These are phyloP conservation scores for Meda fulgida DNA, from an alignment of 2,797 vertebrate species.

Conservation along the genomic window DNA sequence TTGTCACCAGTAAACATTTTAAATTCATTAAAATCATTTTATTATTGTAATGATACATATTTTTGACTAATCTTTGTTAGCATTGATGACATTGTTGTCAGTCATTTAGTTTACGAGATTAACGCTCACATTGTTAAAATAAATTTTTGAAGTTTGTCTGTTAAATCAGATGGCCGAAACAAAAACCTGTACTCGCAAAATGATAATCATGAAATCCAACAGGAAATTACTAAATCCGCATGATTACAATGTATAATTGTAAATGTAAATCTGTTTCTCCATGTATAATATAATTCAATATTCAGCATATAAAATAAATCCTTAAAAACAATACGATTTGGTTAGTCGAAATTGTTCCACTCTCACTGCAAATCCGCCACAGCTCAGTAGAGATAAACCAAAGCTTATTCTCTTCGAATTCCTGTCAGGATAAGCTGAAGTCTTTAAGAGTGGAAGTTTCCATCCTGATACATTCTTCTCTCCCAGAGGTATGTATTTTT, in stretches of 20 bases:
- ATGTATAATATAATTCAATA: neutral
- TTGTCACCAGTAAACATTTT: neutral
- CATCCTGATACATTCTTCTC: conserved; percentile 36
- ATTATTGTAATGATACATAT: neutral
- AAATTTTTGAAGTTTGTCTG: neutral
- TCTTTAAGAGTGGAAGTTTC: conserved; percentile 38
- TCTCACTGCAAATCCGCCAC: conserved; percentile 39
- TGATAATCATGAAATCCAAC: neutral
- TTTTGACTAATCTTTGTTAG: neutral
- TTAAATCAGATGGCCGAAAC: neutral
- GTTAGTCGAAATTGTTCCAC: neutral
- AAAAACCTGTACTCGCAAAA: neutral
- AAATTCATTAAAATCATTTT: neutral
- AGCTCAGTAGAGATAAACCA: conserved; percentile 44
- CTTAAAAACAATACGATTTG: conserved; percentile 16
- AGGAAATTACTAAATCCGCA: neutral
- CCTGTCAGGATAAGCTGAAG: conserved; percentile 44
- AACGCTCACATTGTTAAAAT: neutral
- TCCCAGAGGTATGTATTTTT: conserved; percentile 16
- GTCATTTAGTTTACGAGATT: neutral
- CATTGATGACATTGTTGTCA: neutral
- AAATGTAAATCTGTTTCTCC: neutral
- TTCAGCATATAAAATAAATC: neutral
- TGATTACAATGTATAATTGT: neutral
- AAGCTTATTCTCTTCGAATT: conserved; percentile 46